Evolutionary conservation across 2,888 invertebrate genomes (phyloP), one percentile per base, ranked within the genome.

Genomic region (Drosophila neonasuta): DNA sequence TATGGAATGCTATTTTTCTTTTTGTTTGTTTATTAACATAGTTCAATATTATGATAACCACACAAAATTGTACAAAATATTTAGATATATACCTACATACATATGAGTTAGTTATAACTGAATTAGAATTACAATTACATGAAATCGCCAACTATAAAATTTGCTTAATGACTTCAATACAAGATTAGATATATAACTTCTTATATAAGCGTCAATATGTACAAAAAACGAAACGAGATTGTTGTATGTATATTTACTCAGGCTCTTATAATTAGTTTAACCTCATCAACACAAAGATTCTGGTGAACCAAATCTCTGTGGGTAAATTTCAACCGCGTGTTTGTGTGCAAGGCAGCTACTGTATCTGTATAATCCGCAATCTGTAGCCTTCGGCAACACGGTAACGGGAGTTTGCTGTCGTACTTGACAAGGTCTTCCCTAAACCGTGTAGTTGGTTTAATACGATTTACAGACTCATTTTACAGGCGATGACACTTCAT

Each of bases 401-500:
- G 50, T 32, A 50, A 45, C 36, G 48, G 49, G 65, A 49, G 52
- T 36, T n/a, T n/a, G 49, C 34, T 50, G 48, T 46, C 58, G 57
- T 71, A 64, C 52, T 60, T 82, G 80, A 75, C 81, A 80, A 72
- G 72, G 72, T 70, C 86, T 75, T 79, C 82, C 83, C 80, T 70
- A 75, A 82, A 76, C 75, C 70, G 56, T 79, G 77, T 82, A 82
- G 74, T 80, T 76, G 68, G 68, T 86, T 80, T 86, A 88, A 86
- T 88, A 70, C 87, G 85, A 86, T 86, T 86, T 88, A 80, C 85
- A 79, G 86, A 84, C 87, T 84, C 86, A 88, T 88, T 88, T 86
- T 88, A 86, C 87, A 86, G 87, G 79, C 88, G 86, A 87, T 88
- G 86, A 86, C 86, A 86, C 86, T 86, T 86, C 88, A 86, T 86